Conservation (phyloP, 2,113 vertebrate genomes). For the Triplophysa rosa region DNA sequence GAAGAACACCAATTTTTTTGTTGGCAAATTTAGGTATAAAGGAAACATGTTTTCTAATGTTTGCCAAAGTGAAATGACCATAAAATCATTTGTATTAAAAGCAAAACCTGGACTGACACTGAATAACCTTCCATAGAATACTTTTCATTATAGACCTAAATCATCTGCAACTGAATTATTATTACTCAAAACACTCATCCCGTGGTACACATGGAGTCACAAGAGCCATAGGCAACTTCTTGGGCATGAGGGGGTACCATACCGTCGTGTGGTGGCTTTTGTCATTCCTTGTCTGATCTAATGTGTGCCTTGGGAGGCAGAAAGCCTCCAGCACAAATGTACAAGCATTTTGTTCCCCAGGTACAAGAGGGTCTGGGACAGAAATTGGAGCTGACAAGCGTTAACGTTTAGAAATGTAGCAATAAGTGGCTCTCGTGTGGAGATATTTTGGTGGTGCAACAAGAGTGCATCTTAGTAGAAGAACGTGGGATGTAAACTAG, state of each 20-base stretch:
- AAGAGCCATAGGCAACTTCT: conserved; percentile 69
- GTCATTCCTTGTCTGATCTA: conserved; percentile 80
- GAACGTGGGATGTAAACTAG: conserved; percentile 27
- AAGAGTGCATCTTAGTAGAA: conserved; percentile 39
- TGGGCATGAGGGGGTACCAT: conserved; percentile 58
- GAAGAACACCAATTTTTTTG: too few species aligned
- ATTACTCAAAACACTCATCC: background rate
- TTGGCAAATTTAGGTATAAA: background rate
- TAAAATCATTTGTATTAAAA: background rate
- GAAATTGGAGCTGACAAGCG: conserved; percentile 85
- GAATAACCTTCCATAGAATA: background rate
- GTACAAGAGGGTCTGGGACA: conserved; percentile 72
- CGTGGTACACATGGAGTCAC: conserved; percentile 63
- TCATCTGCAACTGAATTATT: background rate
- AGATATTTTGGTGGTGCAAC: conserved; percentile 67
- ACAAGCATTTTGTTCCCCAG: conserved; percentile 78
- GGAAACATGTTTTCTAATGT: background rate
- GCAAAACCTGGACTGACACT: too few species aligned
- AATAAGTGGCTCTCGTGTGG: conserved; percentile 75
- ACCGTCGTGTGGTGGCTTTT: conserved; percentile 76
- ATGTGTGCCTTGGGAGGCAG: conserved; percentile 67
- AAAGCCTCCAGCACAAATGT: conserved; percentile 63
- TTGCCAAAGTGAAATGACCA: background rate
- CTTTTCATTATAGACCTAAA: background rate
- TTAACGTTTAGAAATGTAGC: conserved; percentile 86